phyloP scores from a whole-genome alignment of 37 sponge, comb jelly and placozoan species.

The Crambe crambe region DNA sequence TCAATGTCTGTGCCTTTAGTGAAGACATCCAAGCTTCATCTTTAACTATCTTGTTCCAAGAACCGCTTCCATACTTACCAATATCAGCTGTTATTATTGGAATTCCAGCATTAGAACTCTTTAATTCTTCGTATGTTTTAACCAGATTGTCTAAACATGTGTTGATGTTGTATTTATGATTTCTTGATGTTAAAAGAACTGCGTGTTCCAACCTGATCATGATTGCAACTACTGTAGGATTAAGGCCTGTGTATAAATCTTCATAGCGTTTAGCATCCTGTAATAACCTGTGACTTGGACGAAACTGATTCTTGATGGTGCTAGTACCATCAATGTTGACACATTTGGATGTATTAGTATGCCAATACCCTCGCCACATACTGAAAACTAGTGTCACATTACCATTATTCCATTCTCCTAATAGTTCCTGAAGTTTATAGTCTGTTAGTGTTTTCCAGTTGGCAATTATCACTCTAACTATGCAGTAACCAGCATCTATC shows the following conservation, averaged over 20 bases:
- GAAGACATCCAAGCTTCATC: too few species aligned
- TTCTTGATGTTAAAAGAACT: background rate
- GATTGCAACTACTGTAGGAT: background rate
- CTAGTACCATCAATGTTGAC: background rate
- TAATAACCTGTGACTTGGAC: background rate
- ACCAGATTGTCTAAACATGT: background rate
- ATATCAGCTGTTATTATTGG: constrained; percentile 16
- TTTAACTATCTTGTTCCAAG: constrained; percentile 1
- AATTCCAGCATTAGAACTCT: background rate
- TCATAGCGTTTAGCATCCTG: background rate
- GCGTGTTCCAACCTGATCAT: constrained; percentile 23
- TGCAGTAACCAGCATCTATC: too few species aligned
- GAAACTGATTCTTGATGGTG: background rate
- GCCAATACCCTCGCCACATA: background rate
- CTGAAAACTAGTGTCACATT: background rate
- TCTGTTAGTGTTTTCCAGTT: background rate
- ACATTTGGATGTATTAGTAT: background rate
- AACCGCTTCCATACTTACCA: constrained; percentile 11
- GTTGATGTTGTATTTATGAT: background rate
- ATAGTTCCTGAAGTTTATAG: background rate
- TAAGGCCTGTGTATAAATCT: background rate
- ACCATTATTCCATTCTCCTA: background rate
- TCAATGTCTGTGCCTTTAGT: background rate
- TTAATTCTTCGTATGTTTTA: background rate
- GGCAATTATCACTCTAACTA: background rate